These are phyloP conservation scores for Clarias fuscus DNA, from an alignment of 2,797 vertebrate genomes.

Conservation along the genomic window DNA sequence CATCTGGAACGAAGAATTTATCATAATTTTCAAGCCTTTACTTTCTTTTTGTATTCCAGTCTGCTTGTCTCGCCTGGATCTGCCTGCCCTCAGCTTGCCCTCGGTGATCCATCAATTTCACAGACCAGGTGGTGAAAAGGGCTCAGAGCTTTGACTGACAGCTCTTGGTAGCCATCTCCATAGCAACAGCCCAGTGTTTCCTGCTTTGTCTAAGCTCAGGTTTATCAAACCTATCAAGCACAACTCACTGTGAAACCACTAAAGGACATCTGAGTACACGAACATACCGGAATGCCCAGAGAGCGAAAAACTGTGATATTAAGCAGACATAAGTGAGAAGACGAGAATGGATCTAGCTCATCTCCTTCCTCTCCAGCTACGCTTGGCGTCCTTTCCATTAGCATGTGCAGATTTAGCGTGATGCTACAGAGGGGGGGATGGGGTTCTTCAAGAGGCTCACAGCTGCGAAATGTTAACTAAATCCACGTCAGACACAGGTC, in stretches of 20 bases:
- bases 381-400: slow-evolving; percentile 8
- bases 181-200: slow-evolving; percentile 68
- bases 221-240: neutral
- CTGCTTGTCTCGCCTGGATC: neutral
- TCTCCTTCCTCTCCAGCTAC: neutral
- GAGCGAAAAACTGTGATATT: neutral
- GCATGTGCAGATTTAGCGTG: slow-evolving; percentile 2
- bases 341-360: neutral
- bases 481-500: slow-evolving; percentile 24
- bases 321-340: slow-evolving; percentile 6
- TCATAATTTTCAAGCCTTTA: neutral
- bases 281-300: neutral
- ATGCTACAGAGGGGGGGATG: neutral
- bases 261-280: neutral
- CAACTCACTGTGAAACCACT: slow-evolving; percentile 16
- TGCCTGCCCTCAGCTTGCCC: slow-evolving; percentile 19
- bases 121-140: slow-evolving; percentile 44
- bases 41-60: neutral
- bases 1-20: neutral
- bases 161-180: slow-evolving; percentile 67
- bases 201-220: slow-evolving; percentile 28
- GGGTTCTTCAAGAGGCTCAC: slow-evolving; percentile 11
- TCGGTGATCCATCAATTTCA: slow-evolving; percentile 14
- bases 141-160: slow-evolving; percentile 59
- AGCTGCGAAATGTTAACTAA: slow-evolving; percentile 48